These are phyloP conservation scores for Delichon dasypus DNA, from an alignment of 2,797 vertebrate species.

Conservation along the genomic window DNA sequence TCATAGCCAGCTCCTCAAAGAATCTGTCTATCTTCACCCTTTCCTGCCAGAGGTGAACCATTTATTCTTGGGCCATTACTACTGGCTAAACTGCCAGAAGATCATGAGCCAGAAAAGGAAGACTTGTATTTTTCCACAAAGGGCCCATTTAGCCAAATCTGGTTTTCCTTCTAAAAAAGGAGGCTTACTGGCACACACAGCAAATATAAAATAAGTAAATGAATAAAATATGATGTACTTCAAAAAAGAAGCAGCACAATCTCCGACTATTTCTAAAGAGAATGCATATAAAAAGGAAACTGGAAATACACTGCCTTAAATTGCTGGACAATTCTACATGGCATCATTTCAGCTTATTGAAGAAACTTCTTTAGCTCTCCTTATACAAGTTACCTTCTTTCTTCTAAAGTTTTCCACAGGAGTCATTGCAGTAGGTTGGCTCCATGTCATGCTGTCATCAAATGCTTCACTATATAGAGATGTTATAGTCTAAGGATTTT, in stretches of 20 bases:
- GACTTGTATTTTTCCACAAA: background rate
- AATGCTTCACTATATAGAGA: background rate
- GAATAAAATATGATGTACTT: background rate
- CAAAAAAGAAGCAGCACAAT: background rate
- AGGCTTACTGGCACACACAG: background rate
- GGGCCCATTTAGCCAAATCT: background rate
- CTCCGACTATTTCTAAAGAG: background rate
- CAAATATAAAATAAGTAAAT: background rate
- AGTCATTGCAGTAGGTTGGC: background rate
- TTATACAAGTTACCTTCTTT: background rate
- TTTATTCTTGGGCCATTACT: background rate
- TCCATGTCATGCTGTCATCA: background rate
- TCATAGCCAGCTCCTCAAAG: background rate
- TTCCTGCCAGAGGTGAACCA: background rate
- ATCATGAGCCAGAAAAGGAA: background rate
- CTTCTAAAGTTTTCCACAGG: background rate
- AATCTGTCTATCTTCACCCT: background rate
- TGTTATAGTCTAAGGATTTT: background rate
- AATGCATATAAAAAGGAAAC: background rate
- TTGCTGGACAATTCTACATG: background rate
- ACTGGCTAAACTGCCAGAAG: background rate
- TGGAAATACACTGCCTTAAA: background rate
- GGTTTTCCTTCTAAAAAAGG: background rate
- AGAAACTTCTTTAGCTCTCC: background rate
- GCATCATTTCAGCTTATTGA: background rate